Evolutionary conservation across 2,888 invertebrate species (phyloP).

Genomic region (Zeuzera pyrina): DNA sequence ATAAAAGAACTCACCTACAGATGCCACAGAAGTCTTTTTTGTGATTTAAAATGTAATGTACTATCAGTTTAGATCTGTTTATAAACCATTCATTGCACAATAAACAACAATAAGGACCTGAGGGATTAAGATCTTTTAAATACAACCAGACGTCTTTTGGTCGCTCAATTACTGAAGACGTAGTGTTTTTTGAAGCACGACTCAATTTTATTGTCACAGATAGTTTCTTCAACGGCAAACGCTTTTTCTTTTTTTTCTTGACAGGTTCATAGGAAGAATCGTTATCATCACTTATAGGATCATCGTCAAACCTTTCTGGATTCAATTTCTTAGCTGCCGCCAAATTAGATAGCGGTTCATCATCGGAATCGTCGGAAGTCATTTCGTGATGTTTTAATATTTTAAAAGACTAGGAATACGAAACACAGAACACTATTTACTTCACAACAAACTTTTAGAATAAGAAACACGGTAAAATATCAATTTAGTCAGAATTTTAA

Average conservation of each 20-base stretch:
- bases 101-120: constrained; percentile 61
- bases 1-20: constrained; percentile 47
- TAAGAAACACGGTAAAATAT: no score
- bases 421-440: no score
- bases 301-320: constrained; percentile 21
- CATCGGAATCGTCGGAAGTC: constrained; percentile 56
- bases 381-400: no score
- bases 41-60: constrained; percentile 67
- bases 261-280: constrained; percentile 13
- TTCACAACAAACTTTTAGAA: no score
- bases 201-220: constrained; percentile 22
- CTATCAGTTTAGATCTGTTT: constrained; percentile 53
- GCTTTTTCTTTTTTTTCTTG: constrained; percentile 28
- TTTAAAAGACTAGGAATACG: no score
- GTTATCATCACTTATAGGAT: constrained; percentile 9
- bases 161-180: constrained; percentile 37
- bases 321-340: constrained; percentile 43
- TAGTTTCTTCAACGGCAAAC: constrained; percentile 14
- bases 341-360: constrained; percentile 55
- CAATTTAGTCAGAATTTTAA: no score
- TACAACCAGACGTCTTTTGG: constrained; percentile 65
- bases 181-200: constrained; percentile 19
- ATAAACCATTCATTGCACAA: constrained; percentile 65
- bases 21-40: constrained; percentile 67
- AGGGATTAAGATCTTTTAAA: constrained; percentile 56